These are phyloP conservation scores for Drosophila nr. perissopoda DNA, from an alignment of 2,888 invertebrate genomes.

Conservation along the genomic window DNA sequence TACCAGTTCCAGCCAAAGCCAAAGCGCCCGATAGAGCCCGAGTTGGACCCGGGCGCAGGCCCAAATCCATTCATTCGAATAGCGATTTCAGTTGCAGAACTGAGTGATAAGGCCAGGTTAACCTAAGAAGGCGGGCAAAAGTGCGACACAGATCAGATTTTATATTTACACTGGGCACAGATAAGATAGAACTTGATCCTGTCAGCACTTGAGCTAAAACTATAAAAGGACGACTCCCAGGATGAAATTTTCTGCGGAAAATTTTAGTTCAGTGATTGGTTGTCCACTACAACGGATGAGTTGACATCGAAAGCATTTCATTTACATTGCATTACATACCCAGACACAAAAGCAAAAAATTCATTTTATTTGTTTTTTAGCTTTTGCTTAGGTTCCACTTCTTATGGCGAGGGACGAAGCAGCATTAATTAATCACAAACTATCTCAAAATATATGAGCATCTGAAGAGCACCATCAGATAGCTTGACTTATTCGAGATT, in stretches of 20 bases:
- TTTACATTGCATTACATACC: too few species aligned
- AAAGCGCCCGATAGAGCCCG: slow-evolving; percentile 2
- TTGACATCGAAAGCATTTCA: background rate
- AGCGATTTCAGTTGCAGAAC: background rate
- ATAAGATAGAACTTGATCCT: background rate
- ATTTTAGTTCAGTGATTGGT: background rate
- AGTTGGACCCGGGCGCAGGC: background rate
- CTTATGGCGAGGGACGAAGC: slow-evolving; percentile 9
- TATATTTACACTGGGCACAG: background rate
- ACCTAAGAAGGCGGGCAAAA: background rate
- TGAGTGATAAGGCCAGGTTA: background rate
- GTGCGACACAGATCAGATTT: background rate
- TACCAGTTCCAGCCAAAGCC: slow-evolving; percentile 69
- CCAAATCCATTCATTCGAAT: slow-evolving; percentile 11
- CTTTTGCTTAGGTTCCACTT: slow-evolving; percentile 31
- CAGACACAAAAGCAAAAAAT: slow-evolving; percentile 5
- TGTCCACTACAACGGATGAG: background rate
- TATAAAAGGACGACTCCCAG: background rate
- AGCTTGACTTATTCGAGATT: slow-evolving; percentile 7
- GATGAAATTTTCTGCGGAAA: background rate
- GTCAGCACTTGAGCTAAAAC: background rate
- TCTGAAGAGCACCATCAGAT: slow-evolving; percentile 1
- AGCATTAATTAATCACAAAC: slow-evolving; percentile 34
- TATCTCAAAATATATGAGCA: slow-evolving; percentile 24
- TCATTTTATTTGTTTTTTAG: slow-evolving; percentile 17